Percentiles rank a stretch among this genome's conserved stretches.
Conservation (phyloP, 2,888 invertebrate genomes). For the Boloria selene region DNA sequence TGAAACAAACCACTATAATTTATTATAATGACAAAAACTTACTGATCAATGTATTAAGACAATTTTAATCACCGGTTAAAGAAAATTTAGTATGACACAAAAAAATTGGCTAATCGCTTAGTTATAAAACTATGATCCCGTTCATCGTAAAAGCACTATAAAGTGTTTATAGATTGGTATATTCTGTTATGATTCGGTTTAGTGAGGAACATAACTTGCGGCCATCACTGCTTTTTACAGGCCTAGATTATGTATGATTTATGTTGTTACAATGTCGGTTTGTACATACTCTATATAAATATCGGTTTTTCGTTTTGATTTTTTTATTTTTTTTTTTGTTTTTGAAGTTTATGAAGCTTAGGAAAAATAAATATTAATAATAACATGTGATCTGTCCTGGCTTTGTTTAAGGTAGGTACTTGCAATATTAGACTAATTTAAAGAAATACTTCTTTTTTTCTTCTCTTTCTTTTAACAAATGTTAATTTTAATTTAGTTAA, state of each 20-base stretch:
- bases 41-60: not conserved
- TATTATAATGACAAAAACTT: not conserved
- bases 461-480: no score
- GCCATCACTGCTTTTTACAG: conserved; percentile 12
- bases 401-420: no score
- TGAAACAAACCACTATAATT: not conserved
- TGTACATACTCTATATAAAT: no score
- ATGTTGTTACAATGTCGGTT: no score
- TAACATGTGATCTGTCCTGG: no score
- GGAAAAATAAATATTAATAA: no score
- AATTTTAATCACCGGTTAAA: conserved; percentile 4
- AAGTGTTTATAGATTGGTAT: conserved; percentile 63
- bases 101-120: conserved; percentile 70
- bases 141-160: conserved; percentile 57
- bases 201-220: conserved; percentile 36
- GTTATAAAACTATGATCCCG: conserved; percentile 53
- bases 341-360: no score
- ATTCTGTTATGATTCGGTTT: conserved; percentile 50
- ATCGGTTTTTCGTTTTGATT: no score
- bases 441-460: no score
- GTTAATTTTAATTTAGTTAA: no score
- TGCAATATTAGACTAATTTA: no score
- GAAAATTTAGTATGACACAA: conserved; percentile 26
- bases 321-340: no score
- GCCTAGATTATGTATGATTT: not conserved